Percentiles rank a stretch among this genome's conserved stretches.
These are phyloP conservation scores for Lepus europaeus DNA, from an alignment of 2,113 vertebrate genomes.

Conservation along the genomic window DNA sequence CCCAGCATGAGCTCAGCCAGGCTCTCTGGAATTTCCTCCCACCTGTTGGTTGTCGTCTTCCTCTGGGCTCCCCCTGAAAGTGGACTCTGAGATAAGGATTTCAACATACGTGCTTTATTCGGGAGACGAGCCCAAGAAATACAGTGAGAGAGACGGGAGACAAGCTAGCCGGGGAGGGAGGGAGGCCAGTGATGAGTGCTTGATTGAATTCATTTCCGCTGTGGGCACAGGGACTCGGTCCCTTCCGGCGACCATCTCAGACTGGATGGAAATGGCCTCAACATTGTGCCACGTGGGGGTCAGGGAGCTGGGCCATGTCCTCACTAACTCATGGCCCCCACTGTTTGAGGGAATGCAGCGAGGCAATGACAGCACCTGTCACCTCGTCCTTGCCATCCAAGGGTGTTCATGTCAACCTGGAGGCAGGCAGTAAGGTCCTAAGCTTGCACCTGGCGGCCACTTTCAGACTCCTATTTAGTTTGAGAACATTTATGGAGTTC, in stretches of 20 bases:
- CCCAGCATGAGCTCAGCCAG: not conserved
- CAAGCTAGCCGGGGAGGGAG: not conserved
- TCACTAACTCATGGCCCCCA: not conserved
- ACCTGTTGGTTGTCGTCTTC: conserved; percentile 36
- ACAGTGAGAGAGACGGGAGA: conserved; percentile 16
- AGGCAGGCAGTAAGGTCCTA: not conserved
- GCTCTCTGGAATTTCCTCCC: not conserved
- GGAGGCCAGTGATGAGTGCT: not conserved
- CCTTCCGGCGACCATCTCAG: not conserved
- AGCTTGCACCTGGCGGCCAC: not conserved
- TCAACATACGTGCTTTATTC: not conserved
- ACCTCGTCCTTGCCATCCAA: conserved; percentile 19
- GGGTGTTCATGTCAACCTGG: not conserved
- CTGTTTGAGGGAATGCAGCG: not conserved
- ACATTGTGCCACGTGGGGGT: not conserved
- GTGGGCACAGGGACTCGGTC: too few species aligned
- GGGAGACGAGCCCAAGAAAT: not conserved
- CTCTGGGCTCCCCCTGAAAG: not conserved
- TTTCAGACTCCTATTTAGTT: not conserved
- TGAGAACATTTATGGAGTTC: not conserved
- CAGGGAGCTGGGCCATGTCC: not conserved
- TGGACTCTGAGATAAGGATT: not conserved
- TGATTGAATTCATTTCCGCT: not conserved
- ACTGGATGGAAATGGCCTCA: not conserved
- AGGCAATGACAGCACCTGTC: not conserved